Percentiles rank a stretch among this genome's conserved stretches.
Evolutionary conservation across 1,140 invertebrate species (phyloP).

Genomic region (Coenobita brevimanus): DNA sequence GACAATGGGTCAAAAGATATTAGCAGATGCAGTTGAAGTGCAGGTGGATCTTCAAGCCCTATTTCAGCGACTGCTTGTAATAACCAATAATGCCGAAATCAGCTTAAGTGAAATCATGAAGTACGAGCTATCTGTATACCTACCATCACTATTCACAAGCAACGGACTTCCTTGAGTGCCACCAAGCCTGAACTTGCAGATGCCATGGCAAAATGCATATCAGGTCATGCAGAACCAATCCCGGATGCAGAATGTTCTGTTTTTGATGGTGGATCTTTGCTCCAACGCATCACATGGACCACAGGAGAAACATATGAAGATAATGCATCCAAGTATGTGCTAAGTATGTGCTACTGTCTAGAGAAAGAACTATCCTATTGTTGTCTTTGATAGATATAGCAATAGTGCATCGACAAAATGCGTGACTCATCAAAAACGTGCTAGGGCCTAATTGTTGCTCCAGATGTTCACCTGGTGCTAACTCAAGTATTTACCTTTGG

Average conservation of each 20-base stretch:
- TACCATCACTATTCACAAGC: slow-evolving; percentile 28
- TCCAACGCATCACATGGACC: slow-evolving; percentile 14
- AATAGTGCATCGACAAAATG: slow-evolving; percentile 39
- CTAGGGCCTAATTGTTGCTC: slow-evolving; percentile 13
- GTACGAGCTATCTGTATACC: slow-evolving; percentile 20
- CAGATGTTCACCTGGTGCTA: slow-evolving; percentile 29
- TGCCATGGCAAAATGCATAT: slow-evolving; percentile 28
- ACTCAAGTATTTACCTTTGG: slow-evolving; percentile 31
- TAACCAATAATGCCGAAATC: slow-evolving; percentile 17
- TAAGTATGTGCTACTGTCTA: no score
- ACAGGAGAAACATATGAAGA: slow-evolving; percentile 18
- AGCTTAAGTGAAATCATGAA: slow-evolving; percentile 17
- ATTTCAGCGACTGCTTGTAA: slow-evolving; percentile 20
- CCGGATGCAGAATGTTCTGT: slow-evolving; percentile 21
- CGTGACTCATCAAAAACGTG: slow-evolving; percentile 32
- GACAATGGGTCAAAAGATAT: neutral
- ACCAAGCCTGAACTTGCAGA: slow-evolving; percentile 28
- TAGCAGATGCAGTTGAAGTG: slow-evolving; percentile 11
- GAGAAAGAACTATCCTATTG: no score
- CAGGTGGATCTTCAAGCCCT: slow-evolving; percentile 21
- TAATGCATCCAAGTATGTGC: slow-evolving; percentile 20
- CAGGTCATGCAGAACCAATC: slow-evolving; percentile 4
- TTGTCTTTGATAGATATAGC: no score
- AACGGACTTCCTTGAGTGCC: slow-evolving; percentile 6
- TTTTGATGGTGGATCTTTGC: slow-evolving; percentile 28